phyloP scores from a whole-genome alignment of 2,113 vertebrate species.

The Hyperopisus bebe region DNA sequence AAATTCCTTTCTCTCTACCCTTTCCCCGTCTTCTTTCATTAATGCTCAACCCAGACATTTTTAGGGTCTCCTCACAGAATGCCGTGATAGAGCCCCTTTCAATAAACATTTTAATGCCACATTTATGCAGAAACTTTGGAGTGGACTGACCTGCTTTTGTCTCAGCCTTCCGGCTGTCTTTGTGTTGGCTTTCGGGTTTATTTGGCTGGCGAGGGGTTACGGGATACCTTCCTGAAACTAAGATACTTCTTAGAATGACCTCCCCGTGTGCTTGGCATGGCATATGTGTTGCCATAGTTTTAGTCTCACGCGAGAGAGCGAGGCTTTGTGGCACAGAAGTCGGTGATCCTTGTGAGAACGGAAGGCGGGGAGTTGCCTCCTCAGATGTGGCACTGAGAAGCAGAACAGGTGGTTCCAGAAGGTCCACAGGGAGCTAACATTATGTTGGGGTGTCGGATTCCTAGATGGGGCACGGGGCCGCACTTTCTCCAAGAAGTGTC shows the following conservation, averaged over 20 bases:
- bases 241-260: slow-evolving; percentile 13
- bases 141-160: not conserved
- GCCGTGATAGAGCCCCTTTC: not conserved
- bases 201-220: not conserved
- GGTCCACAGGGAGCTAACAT: not conserved
- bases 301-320: not conserved
- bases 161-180: not conserved
- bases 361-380: not conserved
- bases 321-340: not conserved
- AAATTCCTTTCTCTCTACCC: not conserved
- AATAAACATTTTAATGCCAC: slow-evolving; percentile 16
- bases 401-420: not conserved
- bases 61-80: not conserved
- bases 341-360: not conserved
- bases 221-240: slow-evolving; percentile 1
- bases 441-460: not conserved
- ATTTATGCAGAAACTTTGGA: slow-evolving; percentile 1
- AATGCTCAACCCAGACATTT: not conserved
- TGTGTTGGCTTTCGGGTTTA: not conserved
- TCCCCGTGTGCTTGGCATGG: not conserved
- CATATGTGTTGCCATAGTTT: not conserved
- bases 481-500: not conserved
- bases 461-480: not conserved
- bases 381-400: not conserved
- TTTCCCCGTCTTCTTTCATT: not conserved